Evolutionary conservation across 2,888 invertebrate species (phyloP).

Genomic region (Parelbella ahira): DNA sequence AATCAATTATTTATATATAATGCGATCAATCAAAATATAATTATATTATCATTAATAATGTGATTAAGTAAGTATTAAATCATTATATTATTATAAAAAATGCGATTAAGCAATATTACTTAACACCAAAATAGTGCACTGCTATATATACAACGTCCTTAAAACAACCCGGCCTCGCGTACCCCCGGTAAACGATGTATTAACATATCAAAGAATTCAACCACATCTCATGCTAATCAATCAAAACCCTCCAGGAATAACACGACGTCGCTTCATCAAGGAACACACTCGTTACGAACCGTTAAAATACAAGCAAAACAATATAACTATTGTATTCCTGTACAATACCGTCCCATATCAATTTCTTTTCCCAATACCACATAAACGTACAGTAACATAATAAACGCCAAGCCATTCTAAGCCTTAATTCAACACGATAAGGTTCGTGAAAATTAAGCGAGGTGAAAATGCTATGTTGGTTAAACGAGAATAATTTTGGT

Average conservation of each 20-base stretch:
- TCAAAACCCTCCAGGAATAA: slow-evolving; percentile 41
- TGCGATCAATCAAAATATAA: too few relatives aligned
- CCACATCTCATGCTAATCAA: slow-evolving; percentile 39
- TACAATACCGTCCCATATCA: slow-evolving; percentile 64
- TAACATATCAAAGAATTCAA: slow-evolving; percentile 25
- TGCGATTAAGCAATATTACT: too few relatives aligned
- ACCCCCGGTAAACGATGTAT: slow-evolving; percentile 9
- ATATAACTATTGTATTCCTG: slow-evolving; percentile 53
- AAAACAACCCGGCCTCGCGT: too few relatives aligned
- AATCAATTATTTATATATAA: too few relatives aligned
- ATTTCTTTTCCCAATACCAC: slow-evolving; percentile 49
- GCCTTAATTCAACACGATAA: slow-evolving; percentile 14
- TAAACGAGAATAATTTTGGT: slow-evolving; percentile 47
- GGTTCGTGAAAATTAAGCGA: slow-evolving; percentile 18
- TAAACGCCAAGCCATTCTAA: too few relatives aligned
- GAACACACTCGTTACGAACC: slow-evolving; percentile 48
- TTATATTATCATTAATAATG: too few relatives aligned
- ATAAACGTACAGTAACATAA: too few relatives aligned
- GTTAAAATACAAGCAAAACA: slow-evolving; percentile 52
- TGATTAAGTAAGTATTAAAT: too few relatives aligned
- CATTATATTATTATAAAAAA: too few relatives aligned
- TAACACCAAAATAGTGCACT: too few relatives aligned
- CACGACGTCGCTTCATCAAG: slow-evolving; percentile 47
- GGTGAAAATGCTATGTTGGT: slow-evolving; percentile 2
- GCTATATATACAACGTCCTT: too few relatives aligned